Evolutionary conservation across 2,797 vertebrate genomes (phyloP), one percentile per base, ranked within the genome.

Genomic region (Enteromius radiatus): DNA sequence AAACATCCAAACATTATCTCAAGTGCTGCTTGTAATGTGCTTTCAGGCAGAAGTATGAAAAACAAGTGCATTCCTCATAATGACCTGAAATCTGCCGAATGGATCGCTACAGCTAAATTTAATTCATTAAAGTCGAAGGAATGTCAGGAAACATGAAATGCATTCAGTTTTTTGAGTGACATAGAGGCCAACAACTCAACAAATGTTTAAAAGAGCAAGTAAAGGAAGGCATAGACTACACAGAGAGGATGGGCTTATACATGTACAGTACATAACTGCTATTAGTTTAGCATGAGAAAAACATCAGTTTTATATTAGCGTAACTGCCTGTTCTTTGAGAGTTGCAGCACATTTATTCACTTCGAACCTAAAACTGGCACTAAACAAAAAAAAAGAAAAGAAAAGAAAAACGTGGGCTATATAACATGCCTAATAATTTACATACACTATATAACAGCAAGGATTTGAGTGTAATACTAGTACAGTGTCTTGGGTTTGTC

Each of bases 1-100:
- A 77, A 77, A 77, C 61, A 78, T 78, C 43, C 28, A n/a, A 64
- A 78, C 61, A 47, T 63, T n/a, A 45, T 45, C 71, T 75, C 31
- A 68, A 67, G 64, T 23, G 33, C 12, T 61, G 61, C 52, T 67
- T 52, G 36, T 76, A 41, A 31, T 43, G 26, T 6, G 26, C 41
- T 77, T 77, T 14, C 59, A 63, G 38, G 15, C 23, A 45, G 8
- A 63, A 45, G 23, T 76, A 54, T 52, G 47, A n/a, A 36, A 14
- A 54, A 36, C 11, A 47, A 21, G 47, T 74, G 31, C 19, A 74
- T n/a, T 73, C 28, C 28, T 73, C 12, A 56, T 38, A 56, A 38
- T 75, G 21, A 75, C 14, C 43, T 31, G 41, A 47, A 45, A 47
- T 71, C 52, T 17, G 33, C n/a, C 9, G 14, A 38, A 38, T 38